Base-by-base conservation (phyloP, 2,888 invertebrate genomes). In the Lamproptera curius region DNA sequence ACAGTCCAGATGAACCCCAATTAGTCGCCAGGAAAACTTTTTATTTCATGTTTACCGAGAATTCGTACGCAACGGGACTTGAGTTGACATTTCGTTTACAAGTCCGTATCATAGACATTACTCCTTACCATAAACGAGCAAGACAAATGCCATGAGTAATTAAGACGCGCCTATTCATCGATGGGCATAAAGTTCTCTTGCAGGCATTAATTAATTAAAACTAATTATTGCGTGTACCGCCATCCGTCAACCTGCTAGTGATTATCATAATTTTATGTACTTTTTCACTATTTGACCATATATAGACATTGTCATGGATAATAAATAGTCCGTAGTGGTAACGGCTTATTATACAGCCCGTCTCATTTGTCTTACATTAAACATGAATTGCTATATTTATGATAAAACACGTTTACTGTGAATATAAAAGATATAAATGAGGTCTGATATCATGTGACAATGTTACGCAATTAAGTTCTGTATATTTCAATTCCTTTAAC, bases 261-360 rank as follows among this genome's bases (percentile, higher is more conserved):
- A 36, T 23, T 23, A 38, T 33, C 31, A 38, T 16, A 37, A 38
- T 26, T 42, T 48, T 34, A 48, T 36, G 23, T 14, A 11, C 10
- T 13, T 28, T n/a, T 49, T 43, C 26, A 37, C 42, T 15, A 13
- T 4, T 4, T 34, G 1, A 6, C 23, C 42, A 40, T 38, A 17
- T 45, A 35, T 17, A 44, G 26, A 31, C 38, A 10, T 17, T 44
- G 39, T 42, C 42, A 50, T 50, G 35, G 15, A 17, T 20, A 41
- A 51, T 43, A 47, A 45, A 48, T 37, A 48, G 39, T 42, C 23
- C 16, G 14, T 4, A 26, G 28, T 10, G 4, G 23, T 42, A 42
- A 16, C 11, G 11, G 31, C n/a, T 33, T 28, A 34, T 42, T 47
- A 42, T 31, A 11, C 9, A 9, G 2, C 13, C 13, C 6, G 33